Base-by-base conservation (phyloP, 2,888 invertebrate genomes). In the Malthinus flaveolus region DNA sequence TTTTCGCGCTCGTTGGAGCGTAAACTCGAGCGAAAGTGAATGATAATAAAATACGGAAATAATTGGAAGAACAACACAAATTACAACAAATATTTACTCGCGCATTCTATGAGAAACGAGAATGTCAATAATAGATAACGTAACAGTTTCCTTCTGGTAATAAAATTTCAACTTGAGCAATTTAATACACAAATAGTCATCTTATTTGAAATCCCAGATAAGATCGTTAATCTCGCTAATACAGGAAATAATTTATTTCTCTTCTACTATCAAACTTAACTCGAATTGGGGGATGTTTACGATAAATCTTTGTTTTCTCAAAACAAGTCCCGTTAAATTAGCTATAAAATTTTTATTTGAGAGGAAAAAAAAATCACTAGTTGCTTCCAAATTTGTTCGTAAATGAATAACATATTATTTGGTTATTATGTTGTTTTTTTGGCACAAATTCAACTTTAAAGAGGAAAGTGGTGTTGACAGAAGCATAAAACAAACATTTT, bases 151-250 rank as follows among this genome's bases (percentile, higher is more conserved):
- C 23, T 23, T 23, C 23, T 23, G 23, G 23, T 23, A 23, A 23
- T 23, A 23, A 23, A 23, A 23, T 23, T 23, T 23, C 23, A 23
- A 23, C 23, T 23, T 23, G 23, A 23, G 23, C 23, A 23, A 23
- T 23, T 23, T 23, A 23, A 23, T 23, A 23, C 23, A 23, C 23
- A 23, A 23, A 23, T 23, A 23, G 23, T 39, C 8, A 15, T 39
- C 15, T 39, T 39, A 52, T 56, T 49, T 42, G 33, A 48, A 53
- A 49, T 56, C 35, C 49, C 39, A 47, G 13, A 37, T 52, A 33
- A 39, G 47, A 36, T 42, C 47, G 52, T 57, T 57, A 57, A 57
- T 57, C 51, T 52, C 36, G 48, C 46, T 51, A 56, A 56, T 56
- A 34, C 9, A 46, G 15, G 33, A 47, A 23, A 52, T 52, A 57